Evolutionary conservation across 2,113 vertebrate species (phyloP).

Genomic region (Perognathus longimembris): DNA sequence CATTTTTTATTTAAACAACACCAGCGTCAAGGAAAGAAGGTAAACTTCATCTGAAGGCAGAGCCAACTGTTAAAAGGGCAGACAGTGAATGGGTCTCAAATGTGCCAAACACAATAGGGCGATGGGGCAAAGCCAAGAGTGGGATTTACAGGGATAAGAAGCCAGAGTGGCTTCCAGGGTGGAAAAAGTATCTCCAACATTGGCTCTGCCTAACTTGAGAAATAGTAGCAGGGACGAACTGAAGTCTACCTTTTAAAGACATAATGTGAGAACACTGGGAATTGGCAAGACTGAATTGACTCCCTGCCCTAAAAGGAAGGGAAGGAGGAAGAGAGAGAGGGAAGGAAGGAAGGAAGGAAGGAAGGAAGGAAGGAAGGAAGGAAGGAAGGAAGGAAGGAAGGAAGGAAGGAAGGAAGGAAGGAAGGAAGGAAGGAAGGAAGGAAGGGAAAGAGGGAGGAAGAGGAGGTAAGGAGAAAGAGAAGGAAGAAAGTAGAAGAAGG

Average conservation of each 20-base stretch:
- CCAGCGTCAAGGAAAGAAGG: slow-evolving; percentile 29
- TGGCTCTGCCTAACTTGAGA: slow-evolving; percentile 39
- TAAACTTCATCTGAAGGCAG: slow-evolving; percentile 34
- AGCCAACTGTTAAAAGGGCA: slow-evolving; percentile 28
- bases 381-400: background rate
- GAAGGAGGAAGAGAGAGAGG: background rate
- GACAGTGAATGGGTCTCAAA: slow-evolving; percentile 39
- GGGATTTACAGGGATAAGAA: slow-evolving; percentile 64
- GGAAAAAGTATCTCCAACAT: slow-evolving; percentile 26
- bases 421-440: slow-evolving; percentile 21
- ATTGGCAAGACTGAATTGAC: slow-evolving; percentile 2
- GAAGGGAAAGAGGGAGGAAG: too few species aligned
- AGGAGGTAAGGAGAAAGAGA: background rate
- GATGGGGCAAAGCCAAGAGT: slow-evolving; percentile 32
- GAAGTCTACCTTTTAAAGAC: slow-evolving; percentile 49
- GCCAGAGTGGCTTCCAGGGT: slow-evolving; percentile 48
- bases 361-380: too few species aligned
- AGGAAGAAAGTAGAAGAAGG: background rate
- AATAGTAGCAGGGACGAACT: slow-evolving; percentile 40
- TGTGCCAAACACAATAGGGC: slow-evolving; percentile 66
- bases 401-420: background rate
- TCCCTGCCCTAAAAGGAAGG: slow-evolving; percentile 17
- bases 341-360: too few species aligned
- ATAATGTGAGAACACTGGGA: slow-evolving; percentile 12
- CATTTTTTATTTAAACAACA: slow-evolving; percentile 59